Evolutionary conservation across 1,140 invertebrate genomes (phyloP).

Genomic region (Brachionus paranguensis): DNA sequence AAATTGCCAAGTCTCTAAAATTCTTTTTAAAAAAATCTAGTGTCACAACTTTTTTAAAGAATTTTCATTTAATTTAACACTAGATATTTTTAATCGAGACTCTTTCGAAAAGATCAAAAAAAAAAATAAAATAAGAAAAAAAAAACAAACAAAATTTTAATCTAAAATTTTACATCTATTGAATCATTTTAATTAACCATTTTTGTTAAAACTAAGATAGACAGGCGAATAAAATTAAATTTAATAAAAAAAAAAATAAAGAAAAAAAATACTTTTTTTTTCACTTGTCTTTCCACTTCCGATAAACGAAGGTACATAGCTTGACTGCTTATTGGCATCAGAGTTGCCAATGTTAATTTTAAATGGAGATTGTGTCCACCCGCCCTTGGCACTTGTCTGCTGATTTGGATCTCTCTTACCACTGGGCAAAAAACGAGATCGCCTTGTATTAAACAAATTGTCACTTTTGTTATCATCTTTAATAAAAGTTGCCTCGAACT

Average conservation of each 20-base stretch:
- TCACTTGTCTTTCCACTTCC: constrained; percentile 1
- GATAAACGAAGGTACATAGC: constrained; percentile 37
- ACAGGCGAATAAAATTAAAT: background rate
- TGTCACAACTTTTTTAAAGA: too few relatives aligned
- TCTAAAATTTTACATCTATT: background rate
- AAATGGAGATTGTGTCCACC: constrained; percentile 13
- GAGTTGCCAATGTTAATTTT: constrained; percentile 26
- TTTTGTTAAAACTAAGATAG: constrained; percentile 31
- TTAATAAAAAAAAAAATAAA: background rate
- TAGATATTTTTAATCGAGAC: background rate
- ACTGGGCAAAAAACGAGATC: constrained; percentile 28
- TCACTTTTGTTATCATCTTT: constrained; percentile 22
- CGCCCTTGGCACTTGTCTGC: constrained; percentile 2
- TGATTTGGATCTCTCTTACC: background rate
- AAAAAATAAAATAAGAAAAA: background rate
- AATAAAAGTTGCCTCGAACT: constrained; percentile 6
- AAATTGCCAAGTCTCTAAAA: background rate
- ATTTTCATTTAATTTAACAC: too few relatives aligned
- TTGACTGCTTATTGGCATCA: background rate
- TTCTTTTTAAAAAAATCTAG: background rate
- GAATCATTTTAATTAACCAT: constrained; percentile 25
- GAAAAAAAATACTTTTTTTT: constrained; percentile 26
- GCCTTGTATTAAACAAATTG: constrained; percentile 34
- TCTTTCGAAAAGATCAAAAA: background rate
- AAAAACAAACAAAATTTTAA: background rate